Percentiles rank a stretch among this genome's conserved stretches.
Conservation (phyloP, 2,888 invertebrate species). For the Nowickia ferox region DNA sequence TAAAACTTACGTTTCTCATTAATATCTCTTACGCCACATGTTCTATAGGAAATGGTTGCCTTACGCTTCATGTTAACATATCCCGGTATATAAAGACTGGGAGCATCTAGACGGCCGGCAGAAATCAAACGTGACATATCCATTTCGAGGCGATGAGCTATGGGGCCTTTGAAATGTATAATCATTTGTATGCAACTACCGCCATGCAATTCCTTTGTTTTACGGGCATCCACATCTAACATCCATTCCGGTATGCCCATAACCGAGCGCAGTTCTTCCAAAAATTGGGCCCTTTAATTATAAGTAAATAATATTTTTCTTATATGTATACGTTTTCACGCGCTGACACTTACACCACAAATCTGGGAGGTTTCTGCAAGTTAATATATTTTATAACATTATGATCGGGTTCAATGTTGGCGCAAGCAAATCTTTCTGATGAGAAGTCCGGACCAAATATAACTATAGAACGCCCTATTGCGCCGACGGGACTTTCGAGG, state of each 20-base stretch:
- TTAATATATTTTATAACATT: constrained; percentile 95
- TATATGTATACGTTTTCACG: neutral
- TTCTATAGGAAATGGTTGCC: constrained; percentile 88
- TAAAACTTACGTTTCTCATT: constrained; percentile 86
- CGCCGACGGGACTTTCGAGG: constrained; percentile 89
- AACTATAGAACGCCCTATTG: constrained; percentile 93
- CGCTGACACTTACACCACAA: constrained; percentile 88
- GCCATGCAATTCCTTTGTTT: constrained; percentile 89
- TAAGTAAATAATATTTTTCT: neutral
- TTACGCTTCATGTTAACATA: constrained; percentile 89
- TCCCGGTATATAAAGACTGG: constrained; percentile 91
- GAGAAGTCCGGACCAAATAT: constrained; percentile 90
- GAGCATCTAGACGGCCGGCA: constrained; percentile 89
- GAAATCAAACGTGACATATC: constrained; percentile 90
- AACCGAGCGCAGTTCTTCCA: constrained; percentile 90
- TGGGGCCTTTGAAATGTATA: constrained; percentile 93
- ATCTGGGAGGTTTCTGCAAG: constrained; percentile 93
- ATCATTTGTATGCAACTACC: constrained; percentile 93
- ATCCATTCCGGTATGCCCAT: constrained; percentile 96
- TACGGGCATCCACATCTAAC: constrained; percentile 91
- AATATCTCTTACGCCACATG: constrained; percentile 90
- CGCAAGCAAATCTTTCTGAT: constrained; percentile 91
- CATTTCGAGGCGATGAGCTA: constrained; percentile 90
- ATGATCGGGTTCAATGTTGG: constrained; percentile 95
- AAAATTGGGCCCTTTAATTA: constrained; percentile 89